These are phyloP conservation scores for Neolamprologus modestus DNA, from an alignment of 2,113 vertebrate genomes.

Conservation along the genomic window DNA sequence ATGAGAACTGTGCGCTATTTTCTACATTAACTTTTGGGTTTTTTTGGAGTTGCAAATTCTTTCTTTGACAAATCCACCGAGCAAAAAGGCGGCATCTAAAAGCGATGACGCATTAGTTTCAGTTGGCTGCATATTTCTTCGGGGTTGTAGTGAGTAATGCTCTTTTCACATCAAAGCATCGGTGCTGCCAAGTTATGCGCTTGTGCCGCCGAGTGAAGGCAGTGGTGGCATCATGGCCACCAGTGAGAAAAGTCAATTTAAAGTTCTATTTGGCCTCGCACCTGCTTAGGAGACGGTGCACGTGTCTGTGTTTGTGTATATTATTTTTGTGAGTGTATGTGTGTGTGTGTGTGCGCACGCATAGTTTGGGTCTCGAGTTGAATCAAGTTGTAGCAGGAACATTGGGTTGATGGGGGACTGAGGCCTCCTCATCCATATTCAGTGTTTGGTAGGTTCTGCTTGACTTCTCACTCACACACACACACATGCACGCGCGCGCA, in stretches of 20 bases:
- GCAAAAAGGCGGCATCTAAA: neutral
- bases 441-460: conserved; percentile 37
- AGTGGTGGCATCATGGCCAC: conserved; percentile 15
- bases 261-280: conserved; percentile 33
- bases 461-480: conserved; percentile 9
- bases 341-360: neutral
- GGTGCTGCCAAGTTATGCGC: conserved; percentile 19
- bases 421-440: conserved; percentile 65
- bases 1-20: neutral
- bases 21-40: neutral
- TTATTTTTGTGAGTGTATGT: neutral
- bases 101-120: conserved; percentile 7
- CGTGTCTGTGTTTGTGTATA: neutral
- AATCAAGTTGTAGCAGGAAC: conserved; percentile 42
- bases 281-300: neutral
- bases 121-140: conserved; percentile 25
- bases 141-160: conserved; percentile 12
- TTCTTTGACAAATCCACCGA: neutral
- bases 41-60: neutral
- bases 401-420: conserved; percentile 49
- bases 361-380: conserved; percentile 19
- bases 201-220: conserved; percentile 26
- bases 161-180: conserved; percentile 31
- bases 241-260: conserved; percentile 53
- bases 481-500: fast-evolving